These are phyloP conservation scores for Electrona antarctica DNA, from an alignment of 2,113 vertebrate species.

Conservation along the genomic window DNA sequence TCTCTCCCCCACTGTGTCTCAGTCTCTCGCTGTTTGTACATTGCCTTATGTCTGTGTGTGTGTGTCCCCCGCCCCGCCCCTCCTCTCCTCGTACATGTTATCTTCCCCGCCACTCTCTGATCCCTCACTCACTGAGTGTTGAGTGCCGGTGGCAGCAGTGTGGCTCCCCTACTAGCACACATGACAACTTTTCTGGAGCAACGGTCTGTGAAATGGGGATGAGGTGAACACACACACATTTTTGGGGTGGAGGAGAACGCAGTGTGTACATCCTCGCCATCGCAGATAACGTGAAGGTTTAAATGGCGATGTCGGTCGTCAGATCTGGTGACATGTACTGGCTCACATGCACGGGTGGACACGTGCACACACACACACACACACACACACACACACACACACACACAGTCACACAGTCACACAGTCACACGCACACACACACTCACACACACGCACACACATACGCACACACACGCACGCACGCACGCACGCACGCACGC, in stretches of 20 bases:
- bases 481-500: constrained; percentile 36
- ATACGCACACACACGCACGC: constrained; percentile 26
- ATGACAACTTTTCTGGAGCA: constrained; percentile 44
- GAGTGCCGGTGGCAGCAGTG: constrained; percentile 1
- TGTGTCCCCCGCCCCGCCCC: no score
- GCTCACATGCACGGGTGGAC: not conserved
- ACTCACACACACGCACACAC: constrained; percentile 11
- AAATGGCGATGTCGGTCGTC: not conserved
- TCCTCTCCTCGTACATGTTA: not conserved
- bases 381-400: not conserved
- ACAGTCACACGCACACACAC: not conserved
- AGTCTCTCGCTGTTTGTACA: no score
- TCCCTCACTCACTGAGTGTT: not conserved
- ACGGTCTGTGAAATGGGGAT: constrained; percentile 56
- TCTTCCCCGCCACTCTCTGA: not conserved
- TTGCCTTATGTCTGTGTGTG: no score
- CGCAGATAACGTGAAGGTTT: not conserved
- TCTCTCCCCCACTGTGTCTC: not conserved
- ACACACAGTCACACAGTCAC: constrained; percentile 3
- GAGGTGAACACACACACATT: constrained; percentile 10
- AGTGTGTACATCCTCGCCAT: constrained; percentile 3
- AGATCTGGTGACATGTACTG: not conserved
- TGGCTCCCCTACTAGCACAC: constrained; percentile 22
- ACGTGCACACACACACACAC: constrained; percentile 1
- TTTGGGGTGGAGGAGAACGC: constrained; percentile 14